These are phyloP conservation scores for Megathymus violae DNA, from an alignment of 1,140 invertebrate genomes.

Conservation along the genomic window DNA sequence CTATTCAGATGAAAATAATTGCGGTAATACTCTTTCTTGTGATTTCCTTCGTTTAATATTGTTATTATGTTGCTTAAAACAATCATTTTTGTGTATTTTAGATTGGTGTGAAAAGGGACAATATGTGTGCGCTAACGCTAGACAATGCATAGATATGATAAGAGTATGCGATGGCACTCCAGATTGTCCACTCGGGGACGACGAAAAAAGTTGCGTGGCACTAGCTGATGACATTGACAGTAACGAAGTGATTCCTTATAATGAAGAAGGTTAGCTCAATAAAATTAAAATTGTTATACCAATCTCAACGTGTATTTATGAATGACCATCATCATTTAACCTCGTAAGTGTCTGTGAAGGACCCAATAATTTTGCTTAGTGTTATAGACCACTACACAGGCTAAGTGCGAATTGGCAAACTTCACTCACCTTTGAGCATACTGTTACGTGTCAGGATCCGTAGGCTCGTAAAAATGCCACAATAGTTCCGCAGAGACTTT, in stretches of 20 bases:
- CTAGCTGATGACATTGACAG: slow-evolving; percentile 77
- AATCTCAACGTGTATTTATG: too few relatives aligned
- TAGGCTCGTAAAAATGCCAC: too few relatives aligned
- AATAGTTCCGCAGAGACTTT: too few relatives aligned
- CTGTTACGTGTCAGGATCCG: too few relatives aligned
- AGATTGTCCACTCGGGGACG: slow-evolving; percentile 92
- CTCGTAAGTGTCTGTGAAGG: too few relatives aligned
- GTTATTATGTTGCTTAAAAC: neutral
- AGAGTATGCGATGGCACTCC: slow-evolving; percentile 89
- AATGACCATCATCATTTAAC: too few relatives aligned
- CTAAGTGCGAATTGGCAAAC: too few relatives aligned
- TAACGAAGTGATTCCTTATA: slow-evolving; percentile 84
- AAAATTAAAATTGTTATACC: too few relatives aligned
- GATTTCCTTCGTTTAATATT: neutral
- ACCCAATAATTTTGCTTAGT: too few relatives aligned
- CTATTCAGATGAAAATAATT: slow-evolving; percentile 91
- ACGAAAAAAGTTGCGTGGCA: slow-evolving; percentile 90
- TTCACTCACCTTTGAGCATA: too few relatives aligned
- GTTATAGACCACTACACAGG: too few relatives aligned
- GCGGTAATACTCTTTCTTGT: slow-evolving; percentile 84
- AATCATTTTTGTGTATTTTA: slow-evolving; percentile 58
- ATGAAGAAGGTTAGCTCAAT: slow-evolving; percentile 82
- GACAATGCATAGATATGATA: slow-evolving; percentile 86
- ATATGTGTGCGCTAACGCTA: slow-evolving; percentile 90
- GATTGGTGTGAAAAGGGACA: slow-evolving; percentile 90